Base-by-base conservation (phyloP, 2,797 vertebrate species). In the Sarcoramphus papa region DNA sequence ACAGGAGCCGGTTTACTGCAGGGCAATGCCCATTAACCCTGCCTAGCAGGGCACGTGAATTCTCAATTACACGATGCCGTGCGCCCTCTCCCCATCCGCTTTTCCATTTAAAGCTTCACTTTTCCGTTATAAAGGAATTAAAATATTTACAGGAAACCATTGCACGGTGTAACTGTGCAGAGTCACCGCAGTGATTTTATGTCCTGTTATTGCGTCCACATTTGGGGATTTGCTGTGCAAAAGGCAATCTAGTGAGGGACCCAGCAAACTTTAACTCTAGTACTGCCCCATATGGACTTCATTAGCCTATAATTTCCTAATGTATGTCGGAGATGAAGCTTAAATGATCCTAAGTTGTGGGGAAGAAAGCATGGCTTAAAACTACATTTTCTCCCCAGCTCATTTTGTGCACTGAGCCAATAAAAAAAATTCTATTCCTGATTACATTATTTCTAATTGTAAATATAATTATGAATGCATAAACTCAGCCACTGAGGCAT, bases 21-120 rank as follows among this genome's bases (percentile, higher is more conserved):
- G 96, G 85, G 90, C 96, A 78, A 35, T 94, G 87, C 91, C 96
- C 96, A 92, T 93, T 92, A 95, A 92, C 93, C 92, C 92, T 33
- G 67, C 95, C 89, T 70, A n/a, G 91, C 91, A 91, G 92, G 95
- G 84, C 91, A 77, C 24, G 12, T 41, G n/a, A 14, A 77, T 85
- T 74, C 91, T 88, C 95, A 80, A n/a, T 83, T 92, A 77, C 78
- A 56, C 1, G 3, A 30, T 88, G 84, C 74, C 7, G 2, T 7
- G 48, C 3, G 13, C 81, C 74, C 83, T 56, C 73, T 93, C 60
- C 77, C 56, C 67, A 37, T 85, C 87, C 1, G 1, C 72, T 69
- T 51, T 89, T 74, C 89, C 87, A 56, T 68, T 88, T 74, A 50
- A 47, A 90, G 89, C 87, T 47, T 21, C 31, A 9, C 53, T 91